Evolutionary conservation across 1,140 invertebrate genomes (phyloP), one percentile per base, ranked within the genome.

Genomic region (Schmidtea mediterranea): DNA sequence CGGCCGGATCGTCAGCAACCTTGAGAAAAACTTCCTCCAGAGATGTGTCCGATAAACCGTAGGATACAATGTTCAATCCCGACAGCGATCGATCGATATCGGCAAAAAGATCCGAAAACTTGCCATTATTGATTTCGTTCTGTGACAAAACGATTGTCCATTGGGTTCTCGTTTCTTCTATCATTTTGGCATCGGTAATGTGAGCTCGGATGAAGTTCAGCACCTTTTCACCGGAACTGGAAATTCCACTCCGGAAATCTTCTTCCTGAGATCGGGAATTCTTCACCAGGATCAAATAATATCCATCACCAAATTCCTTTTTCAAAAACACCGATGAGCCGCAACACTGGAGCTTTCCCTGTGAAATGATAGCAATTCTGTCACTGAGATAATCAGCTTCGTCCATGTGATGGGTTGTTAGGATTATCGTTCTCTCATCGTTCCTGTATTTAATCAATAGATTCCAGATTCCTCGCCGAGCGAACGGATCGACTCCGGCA

Each of bases 381-480:
- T 78, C 76, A 12, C 74, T 74, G 1, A 77, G 62, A 1, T 76
- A 58, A 53, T 77, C 72, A 6, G 72, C 72, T 61, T 73, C 72
- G 53, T 74, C 72, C 72, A 74, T 73, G 54, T 73, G 70, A 57
- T 77, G 76, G 1, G 76, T 77, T 0, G 74, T 75, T 37, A 77
- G 60, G 37, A 78, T 70, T 36, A 77, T 74, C 1, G 76, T 76
- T 2, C 75, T 63, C n/a, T n/a, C n/a, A 24, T 63, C 70, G 69
- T 73, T 57, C 51, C 57, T 62, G 54, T 66, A 58, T 18, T 41
- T 41, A 6, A 8, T 12, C 48, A 62, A 56, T 40, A 65, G 55
- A 58, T 90, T 78, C 87, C 87, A 94, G 6, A 84, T 75, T 45
- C 76, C 74, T 48, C 83, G 67, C 49, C 86, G 70, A 0, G 84